Evolutionary conservation across 2,113 vertebrate species (phyloP).

Genomic region (Macquaria ambigua): DNA sequence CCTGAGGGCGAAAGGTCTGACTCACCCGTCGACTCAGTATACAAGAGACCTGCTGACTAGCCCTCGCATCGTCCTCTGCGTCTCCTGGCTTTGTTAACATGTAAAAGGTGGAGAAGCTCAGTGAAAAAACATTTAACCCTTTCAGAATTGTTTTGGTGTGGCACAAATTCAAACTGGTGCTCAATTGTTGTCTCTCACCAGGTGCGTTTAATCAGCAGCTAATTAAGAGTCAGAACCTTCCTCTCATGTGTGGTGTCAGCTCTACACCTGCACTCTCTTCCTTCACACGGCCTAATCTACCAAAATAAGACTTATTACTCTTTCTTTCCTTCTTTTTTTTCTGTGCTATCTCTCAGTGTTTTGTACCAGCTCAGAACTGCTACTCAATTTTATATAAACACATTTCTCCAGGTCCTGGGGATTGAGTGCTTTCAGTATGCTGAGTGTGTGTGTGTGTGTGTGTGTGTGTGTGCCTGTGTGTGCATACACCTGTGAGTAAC

Average conservation of each 20-base stretch:
- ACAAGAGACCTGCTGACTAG: not conserved
- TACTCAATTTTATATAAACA: constrained; percentile 15
- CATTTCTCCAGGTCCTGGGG: constrained; percentile 2
- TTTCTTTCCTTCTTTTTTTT: not conserved
- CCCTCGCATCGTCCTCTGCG: not conserved
- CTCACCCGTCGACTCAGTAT: not conserved
- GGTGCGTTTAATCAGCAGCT: not conserved
- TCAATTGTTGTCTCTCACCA: not conserved
- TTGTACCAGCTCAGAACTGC: constrained; percentile 11
- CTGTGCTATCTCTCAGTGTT: not conserved
- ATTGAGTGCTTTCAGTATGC: not conserved
- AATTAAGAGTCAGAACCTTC: not conserved
- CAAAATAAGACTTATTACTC: not conserved
- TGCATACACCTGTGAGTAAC: constrained; percentile 36
- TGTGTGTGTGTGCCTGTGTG: constrained; percentile 17
- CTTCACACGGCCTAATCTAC: not conserved
- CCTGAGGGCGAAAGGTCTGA: not conserved
- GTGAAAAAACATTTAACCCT: not conserved
- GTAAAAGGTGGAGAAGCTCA: not conserved
- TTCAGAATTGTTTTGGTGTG: not conserved
- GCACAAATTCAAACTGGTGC: not conserved
- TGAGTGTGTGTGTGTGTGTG: constrained; percentile 30
- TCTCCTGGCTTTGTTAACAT: not conserved
- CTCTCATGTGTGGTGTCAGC: not conserved
- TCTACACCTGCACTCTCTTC: not conserved